Evolutionary conservation across 1,140 invertebrate species (phyloP), one percentile per base, ranked within the genome.

Genomic region (Sinonovacula constricta): DNA sequence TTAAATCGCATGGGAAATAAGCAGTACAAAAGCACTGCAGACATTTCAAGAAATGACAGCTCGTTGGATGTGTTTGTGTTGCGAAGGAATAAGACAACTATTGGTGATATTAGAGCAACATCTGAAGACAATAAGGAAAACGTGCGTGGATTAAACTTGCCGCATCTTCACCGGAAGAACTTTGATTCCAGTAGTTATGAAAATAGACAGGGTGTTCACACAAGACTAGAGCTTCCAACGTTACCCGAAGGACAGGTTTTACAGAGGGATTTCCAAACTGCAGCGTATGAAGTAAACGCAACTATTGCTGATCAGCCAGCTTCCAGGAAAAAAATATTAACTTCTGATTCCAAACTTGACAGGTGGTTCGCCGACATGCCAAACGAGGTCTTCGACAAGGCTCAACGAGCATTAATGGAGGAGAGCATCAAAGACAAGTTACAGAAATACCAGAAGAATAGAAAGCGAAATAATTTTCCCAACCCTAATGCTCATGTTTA

Each of bases 361-460:
- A 77, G 69, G 65, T 77, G 75, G 75, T 77, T 77, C 45, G 68
- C 75, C 0, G 75, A 77, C 30, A 77, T 77, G 75, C 75, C 75
- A 1, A 69, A 69, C 45, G 75, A 77, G 34, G 65, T 49, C 2
- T 77, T 77, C 31, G 75, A 77, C 39, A 77, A 69, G 69, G 75
- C 75, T 18, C 75, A 77, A 31, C 53, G 75, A 10, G 75, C 65
- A 24, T 24, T 77, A 49, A 68, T 77, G 63, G 75, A 77, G 53
- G 65, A 77, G 18, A 77, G 65, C 56, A 69, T 77, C 31, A 56
- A 59, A 51, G 75, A 77, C 18, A 39, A 57, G n/a, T 30, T 75
- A 24, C 53, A 68, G 7, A 63, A 62, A 10, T 77, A 39, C 51
- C 39, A 72, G n/a, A 57, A 63, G 33, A 56, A 30, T 7, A 28